A percentile compares a stretch with the other conserved stretches of the same genome.
phyloP scores from a whole-genome alignment of 2,888 invertebrate genomes.

The Mesorhabditis spiculigera region DNA sequence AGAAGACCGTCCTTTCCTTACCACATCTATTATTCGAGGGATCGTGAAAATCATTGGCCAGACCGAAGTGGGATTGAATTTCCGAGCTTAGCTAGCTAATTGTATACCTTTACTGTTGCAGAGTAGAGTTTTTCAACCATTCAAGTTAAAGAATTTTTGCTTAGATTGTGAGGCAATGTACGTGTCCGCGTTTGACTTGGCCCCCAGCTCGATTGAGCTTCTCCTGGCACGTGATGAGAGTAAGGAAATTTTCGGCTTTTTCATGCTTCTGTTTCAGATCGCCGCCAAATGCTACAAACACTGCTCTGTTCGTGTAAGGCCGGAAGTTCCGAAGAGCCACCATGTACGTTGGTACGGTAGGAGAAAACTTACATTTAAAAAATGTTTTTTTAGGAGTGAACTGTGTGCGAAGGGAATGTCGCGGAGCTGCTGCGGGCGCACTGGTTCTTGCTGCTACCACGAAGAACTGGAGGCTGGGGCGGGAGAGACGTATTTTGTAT shows the following conservation, averaged over 20 bases:
- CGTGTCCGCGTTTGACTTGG: neutral
- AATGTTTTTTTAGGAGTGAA: neutral
- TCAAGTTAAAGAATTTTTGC: neutral
- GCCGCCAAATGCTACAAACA: neutral
- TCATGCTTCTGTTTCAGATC: neutral
- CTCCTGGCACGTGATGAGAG: neutral
- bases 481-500: conserved; percentile 4
- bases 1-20: neutral
- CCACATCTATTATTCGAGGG: conserved; percentile 1
- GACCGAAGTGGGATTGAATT: neutral
- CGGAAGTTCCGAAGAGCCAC: neutral
- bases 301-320: neutral
- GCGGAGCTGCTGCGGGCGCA: neutral
- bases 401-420: conserved; percentile 1
- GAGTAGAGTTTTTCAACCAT: no score
- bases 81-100: no score
- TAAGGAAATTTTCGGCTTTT: neutral
- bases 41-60: neutral
- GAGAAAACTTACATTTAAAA: neutral
- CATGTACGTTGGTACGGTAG: neutral
- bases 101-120: no score
- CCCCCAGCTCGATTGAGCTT: neutral
- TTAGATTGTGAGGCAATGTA: neutral
- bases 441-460: neutral
- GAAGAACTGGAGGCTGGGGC: neutral